phyloP scores from a whole-genome alignment of 2,888 invertebrate species.

The Entomobrya proxima region DNA sequence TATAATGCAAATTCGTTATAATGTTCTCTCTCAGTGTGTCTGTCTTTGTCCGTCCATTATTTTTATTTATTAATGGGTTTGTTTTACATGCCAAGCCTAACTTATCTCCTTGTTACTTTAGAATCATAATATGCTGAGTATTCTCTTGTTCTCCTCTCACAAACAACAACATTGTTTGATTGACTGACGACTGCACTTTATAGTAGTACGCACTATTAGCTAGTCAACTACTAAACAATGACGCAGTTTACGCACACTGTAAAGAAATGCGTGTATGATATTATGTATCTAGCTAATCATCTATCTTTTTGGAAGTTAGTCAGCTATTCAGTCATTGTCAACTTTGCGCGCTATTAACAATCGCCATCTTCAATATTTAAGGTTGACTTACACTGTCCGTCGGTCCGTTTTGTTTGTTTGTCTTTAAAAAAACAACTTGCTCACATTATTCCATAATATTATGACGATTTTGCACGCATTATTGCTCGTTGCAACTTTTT shows the following conservation, averaged over 20 bases:
- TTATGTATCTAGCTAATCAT: neutral
- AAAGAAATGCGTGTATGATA: neutral
- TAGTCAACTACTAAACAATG: neutral
- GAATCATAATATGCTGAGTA: neutral
- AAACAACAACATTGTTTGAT: conserved; percentile 14
- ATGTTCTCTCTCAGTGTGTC: neutral
- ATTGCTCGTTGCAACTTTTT: too few species aligned
- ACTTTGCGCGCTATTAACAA: conserved; percentile 1
- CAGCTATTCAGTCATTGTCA: conserved; percentile 40
- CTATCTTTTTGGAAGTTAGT: neutral
- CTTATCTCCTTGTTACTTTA: neutral
- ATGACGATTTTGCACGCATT: too few species aligned
- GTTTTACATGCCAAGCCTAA: conserved; percentile 47
- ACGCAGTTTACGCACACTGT: neutral
- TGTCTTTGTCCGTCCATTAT: conserved; percentile 25
- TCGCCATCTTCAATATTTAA: neutral
- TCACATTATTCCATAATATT: too few species aligned
- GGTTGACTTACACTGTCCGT: too few species aligned
- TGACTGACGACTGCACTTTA: neutral
- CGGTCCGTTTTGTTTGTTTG: too few species aligned
- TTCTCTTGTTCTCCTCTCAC: neutral
- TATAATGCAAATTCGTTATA: conserved; percentile 29
- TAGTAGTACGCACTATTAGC: neutral
- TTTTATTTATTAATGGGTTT: conserved; percentile 39
- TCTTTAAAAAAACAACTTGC: too few species aligned